These are phyloP conservation scores for Polypterus senegalus DNA, from an alignment of 2,113 vertebrate species.

Conservation along the genomic window DNA sequence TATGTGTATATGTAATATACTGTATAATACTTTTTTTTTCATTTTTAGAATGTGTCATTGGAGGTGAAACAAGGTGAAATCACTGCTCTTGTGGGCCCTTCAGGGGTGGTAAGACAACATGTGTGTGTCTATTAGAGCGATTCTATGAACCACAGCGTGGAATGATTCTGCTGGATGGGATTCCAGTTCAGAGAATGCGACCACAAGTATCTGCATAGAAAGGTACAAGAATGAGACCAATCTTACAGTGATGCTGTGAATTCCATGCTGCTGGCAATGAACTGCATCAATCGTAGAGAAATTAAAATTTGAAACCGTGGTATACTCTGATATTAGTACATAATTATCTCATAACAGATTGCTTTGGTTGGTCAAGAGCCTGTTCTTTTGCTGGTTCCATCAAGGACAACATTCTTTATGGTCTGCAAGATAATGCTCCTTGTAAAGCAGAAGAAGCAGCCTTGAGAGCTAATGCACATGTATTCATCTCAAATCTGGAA, in stretches of 20 bases:
- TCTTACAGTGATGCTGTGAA: too few relatives aligned
- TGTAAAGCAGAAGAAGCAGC: slow-evolving; percentile 12
- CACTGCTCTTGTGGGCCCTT: slow-evolving; percentile 63
- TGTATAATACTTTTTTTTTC: not conserved
- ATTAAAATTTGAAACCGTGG: not conserved
- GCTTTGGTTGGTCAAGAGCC: slow-evolving; percentile 43
- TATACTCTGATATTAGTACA: not conserved
- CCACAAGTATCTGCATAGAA: slow-evolving; percentile 47
- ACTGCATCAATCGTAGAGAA: not conserved
- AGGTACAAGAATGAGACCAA: slow-evolving; percentile 33
- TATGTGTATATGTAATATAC: too few relatives aligned
- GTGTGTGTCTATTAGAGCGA: slow-evolving; percentile 53
- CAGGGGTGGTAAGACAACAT: slow-evolving; percentile 60
- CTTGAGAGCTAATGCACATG: slow-evolving; percentile 16
- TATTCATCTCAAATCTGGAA: slow-evolving; percentile 31
- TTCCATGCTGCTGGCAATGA: too few relatives aligned
- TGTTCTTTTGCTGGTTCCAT: slow-evolving; percentile 33
- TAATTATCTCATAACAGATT: slow-evolving; percentile 1
- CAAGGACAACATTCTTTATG: slow-evolving; percentile 42
- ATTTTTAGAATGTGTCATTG: slow-evolving; percentile 54
- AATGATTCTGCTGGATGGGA: slow-evolving; percentile 50
- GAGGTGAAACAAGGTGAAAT: slow-evolving; percentile 53
- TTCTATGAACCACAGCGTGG: slow-evolving; percentile 50
- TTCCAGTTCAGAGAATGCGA: slow-evolving; percentile 35
- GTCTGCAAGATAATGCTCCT: slow-evolving; percentile 9